Evolutionary conservation across 2,797 vertebrate species (phyloP), one percentile per base, ranked within the genome.

Genomic region (Dermochelys coriacea): DNA sequence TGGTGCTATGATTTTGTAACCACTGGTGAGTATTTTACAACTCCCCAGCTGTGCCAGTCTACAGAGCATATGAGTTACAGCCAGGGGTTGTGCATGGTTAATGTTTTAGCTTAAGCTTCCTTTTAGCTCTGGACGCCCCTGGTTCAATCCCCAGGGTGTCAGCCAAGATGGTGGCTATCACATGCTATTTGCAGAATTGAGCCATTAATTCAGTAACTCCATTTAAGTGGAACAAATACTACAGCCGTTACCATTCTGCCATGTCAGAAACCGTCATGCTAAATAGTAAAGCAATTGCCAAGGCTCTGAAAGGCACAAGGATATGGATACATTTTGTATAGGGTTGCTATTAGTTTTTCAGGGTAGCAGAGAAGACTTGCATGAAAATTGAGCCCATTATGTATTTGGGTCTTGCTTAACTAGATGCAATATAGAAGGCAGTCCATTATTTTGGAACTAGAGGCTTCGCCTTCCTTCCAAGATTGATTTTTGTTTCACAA

Each of bases 401-500:
- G 95, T 97, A 96, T 96, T 95, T 97, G 95, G 88, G 87, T 89
- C 92, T 97, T 97, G 96, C 96, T 97, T 97, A 97, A 96, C 93
- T 47, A 97, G 95, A 95, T 93, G 96, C 95, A 89, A 75, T 18
- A 86, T 79, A 91, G 94, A 91, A 96, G 86, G 92, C 93, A 94
- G 68, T 89, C 95, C 94, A 97, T 97, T 97, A 97, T 93, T 96
- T 96, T 93, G 95, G 91, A 95, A 95, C 96, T 94, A 94, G 94
- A 97, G 94, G 95, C 90, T 96, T 97, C 91, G 91, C 95, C 95
- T 96, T 83, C 90, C 92, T 94, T 92, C 91, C 49, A 97, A 98
- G 97, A 97, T 95, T 97, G 97, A 97, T 97, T 97, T 97, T 96
- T 95, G 94, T 95, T 95, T 96, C 95, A 96, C 84, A 91, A 96